A percentile compares a stretch with the other conserved stretches of the same genome.
Evolutionary conservation across 2,113 vertebrate species (phyloP).

Genomic region (Alethe diademata): DNA sequence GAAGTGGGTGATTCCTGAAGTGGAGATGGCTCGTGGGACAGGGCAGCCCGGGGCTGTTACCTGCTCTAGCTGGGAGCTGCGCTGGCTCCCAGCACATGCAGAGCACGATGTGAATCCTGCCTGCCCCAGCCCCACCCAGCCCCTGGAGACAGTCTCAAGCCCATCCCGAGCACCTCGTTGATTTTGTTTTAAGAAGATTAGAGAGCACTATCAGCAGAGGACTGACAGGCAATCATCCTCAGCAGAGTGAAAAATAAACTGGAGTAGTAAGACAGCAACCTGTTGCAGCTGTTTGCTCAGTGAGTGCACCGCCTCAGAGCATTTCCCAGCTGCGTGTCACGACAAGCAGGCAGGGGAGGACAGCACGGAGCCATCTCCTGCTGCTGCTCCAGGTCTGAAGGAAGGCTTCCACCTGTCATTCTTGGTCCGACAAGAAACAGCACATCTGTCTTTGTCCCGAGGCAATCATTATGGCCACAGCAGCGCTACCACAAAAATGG

Average conservation of each 20-base stretch:
- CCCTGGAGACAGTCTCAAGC: background rate
- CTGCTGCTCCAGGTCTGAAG: background rate
- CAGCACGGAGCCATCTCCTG: background rate
- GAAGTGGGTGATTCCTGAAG: background rate
- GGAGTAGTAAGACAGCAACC: background rate
- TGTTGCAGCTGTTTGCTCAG: background rate
- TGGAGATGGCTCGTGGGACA: background rate
- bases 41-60: background rate
- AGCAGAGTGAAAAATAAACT: background rate
- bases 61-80: background rate
- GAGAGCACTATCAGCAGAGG: background rate
- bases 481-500: background rate
- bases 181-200: background rate
- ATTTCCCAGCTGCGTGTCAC: accelerated
- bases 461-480: background rate
- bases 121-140: background rate
- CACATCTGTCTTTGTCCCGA: background rate
- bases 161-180: background rate
- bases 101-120: background rate
- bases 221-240: background rate
- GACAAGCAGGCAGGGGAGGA: background rate
- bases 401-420: background rate
- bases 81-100: background rate
- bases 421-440: background rate
- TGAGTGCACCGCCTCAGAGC: background rate